Conservation (phyloP, 2,113 vertebrate species). For the Hiodon tergisus region DNA sequence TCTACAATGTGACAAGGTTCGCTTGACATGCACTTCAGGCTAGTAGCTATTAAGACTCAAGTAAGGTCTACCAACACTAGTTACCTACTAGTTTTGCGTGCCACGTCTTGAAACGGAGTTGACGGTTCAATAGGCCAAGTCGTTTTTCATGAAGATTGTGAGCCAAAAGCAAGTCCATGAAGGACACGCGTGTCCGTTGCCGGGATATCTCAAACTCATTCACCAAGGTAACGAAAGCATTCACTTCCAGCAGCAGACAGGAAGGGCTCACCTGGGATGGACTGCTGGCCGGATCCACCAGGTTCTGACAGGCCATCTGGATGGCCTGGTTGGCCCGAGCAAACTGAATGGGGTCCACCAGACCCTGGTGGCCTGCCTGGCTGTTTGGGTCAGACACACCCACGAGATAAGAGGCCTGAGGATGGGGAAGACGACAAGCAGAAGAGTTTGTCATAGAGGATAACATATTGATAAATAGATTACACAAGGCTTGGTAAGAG, state of each 20-base stretch:
- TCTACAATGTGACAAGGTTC: neutral
- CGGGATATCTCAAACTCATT: too few relatives aligned
- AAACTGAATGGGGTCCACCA: constrained; percentile 97
- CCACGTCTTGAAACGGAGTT: neutral
- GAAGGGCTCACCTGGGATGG: constrained; percentile 80
- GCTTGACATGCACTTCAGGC: neutral
- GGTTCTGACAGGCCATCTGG: constrained; percentile 96
- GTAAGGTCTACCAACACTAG: neutral
- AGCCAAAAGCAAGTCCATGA: too few relatives aligned
- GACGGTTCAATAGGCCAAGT: neutral
- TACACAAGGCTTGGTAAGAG: neutral
- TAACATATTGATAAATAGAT: neutral
- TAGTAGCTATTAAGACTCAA: neutral
- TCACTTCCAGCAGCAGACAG: too few relatives aligned
- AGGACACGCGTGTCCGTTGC: too few relatives aligned
- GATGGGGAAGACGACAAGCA: neutral
- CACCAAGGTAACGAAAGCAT: neutral
- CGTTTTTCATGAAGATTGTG: neutral
- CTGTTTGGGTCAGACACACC: constrained; percentile 97
- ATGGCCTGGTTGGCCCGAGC: constrained; percentile 94
- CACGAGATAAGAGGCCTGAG: constrained; percentile 89
- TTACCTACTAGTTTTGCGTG: too few relatives aligned
- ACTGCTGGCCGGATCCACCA: constrained; percentile 92
- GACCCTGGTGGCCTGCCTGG: constrained; percentile 91
- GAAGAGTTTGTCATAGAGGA: neutral